Base-by-base conservation (phyloP, 2,888 invertebrate genomes). In the Electrophaes corylata region DNA sequence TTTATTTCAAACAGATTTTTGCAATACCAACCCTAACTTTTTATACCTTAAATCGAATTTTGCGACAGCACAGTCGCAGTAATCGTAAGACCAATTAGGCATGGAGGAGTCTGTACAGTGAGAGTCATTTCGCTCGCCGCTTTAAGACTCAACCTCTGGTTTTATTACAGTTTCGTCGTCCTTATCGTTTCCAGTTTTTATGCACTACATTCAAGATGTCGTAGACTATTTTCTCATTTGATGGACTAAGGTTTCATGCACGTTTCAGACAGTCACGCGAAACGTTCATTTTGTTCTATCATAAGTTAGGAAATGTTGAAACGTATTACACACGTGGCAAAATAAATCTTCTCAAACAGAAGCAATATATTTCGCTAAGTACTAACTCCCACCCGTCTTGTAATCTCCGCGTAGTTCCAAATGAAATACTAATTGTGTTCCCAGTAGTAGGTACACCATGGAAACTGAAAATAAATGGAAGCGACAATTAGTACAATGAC, bases 61-160 rank as follows among this genome's bases (percentile, higher is more conserved):
- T 64, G 68, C 64, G 23, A 14, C 68, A 69, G 54, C 19, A 43
- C 62, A 55, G 62, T 62, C 63, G 69, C 70, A 64, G 76, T 75
- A 77, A 77, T 79, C 77, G 78, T 78, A 77, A 78, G 77, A 73
- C 76, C 78, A 79, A 78, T 79, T 77, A 79, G 75, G 74, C 78
- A 73, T 75, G 75, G 75, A 71, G 70, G 69, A 72, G 71, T 65
- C 70, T 75, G 72, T 67, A 69, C 68, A 67, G 68, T 69, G 72
- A 71, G 70, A 64, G 76, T 73, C 73, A 72, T 78, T 78, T 72
- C 74, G 66, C 61, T 74, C 67, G 45, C 69, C 75, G 70, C 72
- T 73, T 78, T 69, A 76, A 73, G 71, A 71, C 71, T 75, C 75
- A 77, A 77, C 75, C 77, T 75, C 71, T 69, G 77, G 65, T 61